Base-by-base conservation (phyloP, 2,797 vertebrate genomes). In the Periophthalmus magnuspinnatus region DNA sequence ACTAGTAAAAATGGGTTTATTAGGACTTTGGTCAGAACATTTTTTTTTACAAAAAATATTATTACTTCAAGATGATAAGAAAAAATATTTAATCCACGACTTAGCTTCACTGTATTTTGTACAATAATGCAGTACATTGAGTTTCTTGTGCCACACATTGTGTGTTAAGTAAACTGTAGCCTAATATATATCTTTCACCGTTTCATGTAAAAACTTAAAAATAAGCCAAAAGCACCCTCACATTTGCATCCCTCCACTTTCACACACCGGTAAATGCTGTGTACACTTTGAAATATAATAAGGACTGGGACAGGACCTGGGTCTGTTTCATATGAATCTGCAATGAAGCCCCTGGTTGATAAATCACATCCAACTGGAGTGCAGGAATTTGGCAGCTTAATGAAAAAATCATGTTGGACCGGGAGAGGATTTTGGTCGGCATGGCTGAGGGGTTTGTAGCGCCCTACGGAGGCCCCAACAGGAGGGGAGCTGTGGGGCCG, bases 341-440 rank as follows among this genome's bases (percentile, higher is more conserved):
- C 91, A 91, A 86, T 87, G 91, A 93, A 93, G 89, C 90, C 93
- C 88, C 74, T 81, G 67, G 87, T 79, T 78, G 92, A 95, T 95
- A 95, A 95, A 96, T 95, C 95, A 95, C 81, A 90, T 93, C 90
- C 89, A 89, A 92, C 86, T 85, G 90, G 86, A 91, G 88, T 83
- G 89, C 86, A 93, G 89, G 92, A 95, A 95, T 94, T 94, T 93
- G 90, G 93, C 91, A 84, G 91, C 93, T 94, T 96, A 95, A 96
- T 95, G 95, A 93, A 95, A 95, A 95, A 95, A 93, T 95, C 94
- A 95, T 96, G 93, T 91, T 90, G 91, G 80, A 80, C 83, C 81
- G 81, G 85, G 85, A 90, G 85, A 61, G 59, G 59, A 79, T 86
- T 86, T 74, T 79, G 80, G 83, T 84, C 78, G 76, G 76, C 81